Base-by-base conservation (phyloP, 2,888 invertebrate genomes). In the Harpalus rubripes region DNA sequence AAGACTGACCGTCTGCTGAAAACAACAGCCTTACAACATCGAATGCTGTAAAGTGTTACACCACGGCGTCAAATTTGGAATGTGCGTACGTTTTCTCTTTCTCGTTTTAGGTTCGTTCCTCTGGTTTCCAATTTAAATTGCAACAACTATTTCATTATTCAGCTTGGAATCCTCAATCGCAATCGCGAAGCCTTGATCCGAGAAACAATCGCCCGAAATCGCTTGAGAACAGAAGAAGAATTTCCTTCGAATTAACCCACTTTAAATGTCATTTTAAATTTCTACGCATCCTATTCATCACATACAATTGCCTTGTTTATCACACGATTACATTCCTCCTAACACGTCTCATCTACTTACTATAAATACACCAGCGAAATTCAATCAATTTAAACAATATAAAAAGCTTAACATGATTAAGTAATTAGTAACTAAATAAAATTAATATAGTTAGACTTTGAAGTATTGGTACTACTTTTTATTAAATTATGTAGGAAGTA, bases 121-220 rank as follows among this genome's bases (percentile, higher is more conserved):
- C 32, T 78, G 7, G 56, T 7, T 56, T 56, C 78, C 78, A 78
- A 78, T 78, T 78, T 78, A 78, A 78, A 78, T 78, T 78, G 78
- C 78, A 78, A 56, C 76, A 56, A 78, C 78, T 78, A 78, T 78
- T 78, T 78, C 58, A 78, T 78, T 78, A 78, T 78, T 78, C 58
- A 78, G 56, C 18, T 58, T 26, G n/a, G 16, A 63, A 22, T 18
- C 18, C 63, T 63, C 63, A 63, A 63, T 12, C 44, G 44, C 12
- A 63, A 63, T 12, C 44, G 44, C 12, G 10, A 52, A 52, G 12
- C 44, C 44, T 12, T 52, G 44, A 52, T 52, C 44, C 44, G 44
- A 52, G 44, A 52, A 52, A 52, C 44, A 12, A 52, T 52, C 7
- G 44, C 44, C n/a, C n/a, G 32, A 32, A 5, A 32, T 52, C 44